Percentiles rank a stretch among this genome's conserved stretches.
Conservation (phyloP, 2,797 vertebrate species). For the Falco columbarius region DNA sequence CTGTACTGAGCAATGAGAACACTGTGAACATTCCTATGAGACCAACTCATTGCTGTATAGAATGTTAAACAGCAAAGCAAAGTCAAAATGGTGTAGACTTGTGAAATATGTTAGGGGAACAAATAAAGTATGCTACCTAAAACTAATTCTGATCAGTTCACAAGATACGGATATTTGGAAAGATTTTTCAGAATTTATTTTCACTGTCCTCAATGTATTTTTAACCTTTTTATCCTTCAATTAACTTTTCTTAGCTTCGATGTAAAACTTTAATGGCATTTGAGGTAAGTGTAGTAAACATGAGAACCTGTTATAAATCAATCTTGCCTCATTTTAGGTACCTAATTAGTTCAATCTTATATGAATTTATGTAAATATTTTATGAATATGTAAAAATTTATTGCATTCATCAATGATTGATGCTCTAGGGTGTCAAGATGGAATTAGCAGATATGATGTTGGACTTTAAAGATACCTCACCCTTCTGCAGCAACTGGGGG, state of each 20-base stretch:
- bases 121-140: background rate
- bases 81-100: background rate
- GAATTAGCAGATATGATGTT: background rate
- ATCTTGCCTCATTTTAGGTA: background rate
- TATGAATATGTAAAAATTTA: background rate
- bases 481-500: background rate
- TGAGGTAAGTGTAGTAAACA: background rate
- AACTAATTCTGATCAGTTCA: background rate
- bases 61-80: background rate
- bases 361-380: background rate
- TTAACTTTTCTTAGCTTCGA: background rate
- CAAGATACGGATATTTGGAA: background rate
- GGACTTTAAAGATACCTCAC: background rate
- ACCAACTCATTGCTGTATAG: background rate
- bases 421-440: background rate
- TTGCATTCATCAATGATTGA: background rate
- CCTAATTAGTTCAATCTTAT: background rate
- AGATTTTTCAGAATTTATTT: background rate
- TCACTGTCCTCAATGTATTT: background rate
- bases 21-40: background rate
- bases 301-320: background rate
- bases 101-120: background rate
- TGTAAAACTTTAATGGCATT: background rate
- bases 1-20: background rate
- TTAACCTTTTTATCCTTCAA: background rate